phyloP scores from a whole-genome alignment of 2,888 invertebrate species.

The Lycaena phlaeas region DNA sequence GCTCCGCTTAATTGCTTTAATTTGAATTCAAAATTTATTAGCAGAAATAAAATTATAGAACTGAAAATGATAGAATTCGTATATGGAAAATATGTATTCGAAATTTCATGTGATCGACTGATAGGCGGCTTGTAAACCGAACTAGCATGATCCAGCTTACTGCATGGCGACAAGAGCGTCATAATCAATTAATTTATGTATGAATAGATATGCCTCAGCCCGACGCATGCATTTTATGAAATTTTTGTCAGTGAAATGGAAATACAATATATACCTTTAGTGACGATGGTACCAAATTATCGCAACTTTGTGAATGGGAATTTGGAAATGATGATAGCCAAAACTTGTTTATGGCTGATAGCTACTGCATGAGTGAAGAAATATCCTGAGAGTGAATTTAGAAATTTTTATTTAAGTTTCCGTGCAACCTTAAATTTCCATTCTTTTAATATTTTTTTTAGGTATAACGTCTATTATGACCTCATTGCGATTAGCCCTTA shows the following conservation, averaged over 20 bases:
- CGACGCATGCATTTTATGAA: conserved; percentile 61
- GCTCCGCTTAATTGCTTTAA: too few relatives aligned
- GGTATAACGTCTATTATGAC: conserved; percentile 7
- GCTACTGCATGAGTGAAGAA: conserved; percentile 62
- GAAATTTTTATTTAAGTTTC: conserved; percentile 44
- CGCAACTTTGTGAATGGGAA: conserved; percentile 4
- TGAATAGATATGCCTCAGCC: conserved; percentile 67
- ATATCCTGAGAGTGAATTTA: conserved; percentile 43
- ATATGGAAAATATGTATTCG: background rate
- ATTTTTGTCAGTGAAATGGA: conserved; percentile 40
- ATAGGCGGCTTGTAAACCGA: conserved; percentile 32
- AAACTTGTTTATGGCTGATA: conserved; percentile 45
- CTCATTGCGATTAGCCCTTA: conserved; percentile 9
- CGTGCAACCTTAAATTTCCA: conserved; percentile 14
- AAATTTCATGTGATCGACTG: conserved; percentile 1
- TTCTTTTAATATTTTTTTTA: conserved; percentile 7
- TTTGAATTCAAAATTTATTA: too few relatives aligned
- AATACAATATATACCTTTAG: conserved; percentile 18
- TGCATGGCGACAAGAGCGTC: conserved; percentile 67
- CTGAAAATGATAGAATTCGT: background rate
- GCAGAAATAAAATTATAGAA: too few relatives aligned
- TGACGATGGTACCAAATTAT: conserved; percentile 11
- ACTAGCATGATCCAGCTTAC: conserved; percentile 69
- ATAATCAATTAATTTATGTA: conserved; percentile 63
- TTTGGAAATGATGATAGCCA: conserved; percentile 17